Conservation (phyloP, 1,140 invertebrate genomes). For the Anthonomus grandis region DNA sequence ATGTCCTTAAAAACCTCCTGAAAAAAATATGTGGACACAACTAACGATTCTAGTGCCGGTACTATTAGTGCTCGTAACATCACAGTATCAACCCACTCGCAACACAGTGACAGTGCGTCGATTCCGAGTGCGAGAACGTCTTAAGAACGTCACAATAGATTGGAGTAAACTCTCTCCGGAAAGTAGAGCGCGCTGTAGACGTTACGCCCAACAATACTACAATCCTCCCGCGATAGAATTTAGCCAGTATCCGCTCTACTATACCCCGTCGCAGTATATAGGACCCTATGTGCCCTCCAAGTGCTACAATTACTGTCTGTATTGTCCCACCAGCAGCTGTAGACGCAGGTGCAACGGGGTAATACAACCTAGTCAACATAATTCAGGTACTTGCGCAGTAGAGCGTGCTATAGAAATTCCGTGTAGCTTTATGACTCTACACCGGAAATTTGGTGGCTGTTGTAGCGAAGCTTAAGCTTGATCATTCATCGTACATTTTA, state of each 20-base stretch:
- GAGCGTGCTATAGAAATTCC: no score
- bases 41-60: neutral
- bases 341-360: slow-evolving; percentile 28
- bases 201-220: slow-evolving; percentile 28
- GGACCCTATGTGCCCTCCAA: slow-evolving; percentile 10
- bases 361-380: no score
- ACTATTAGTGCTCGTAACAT: neutral
- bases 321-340: slow-evolving; percentile 28
- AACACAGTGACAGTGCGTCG: slow-evolving; percentile 17
- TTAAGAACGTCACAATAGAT: neutral
- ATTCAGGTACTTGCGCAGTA: neutral
- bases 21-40: slow-evolving; percentile 13
- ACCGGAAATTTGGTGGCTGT: no score
- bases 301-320: slow-evolving; percentile 22
- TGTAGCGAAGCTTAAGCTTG: neutral
- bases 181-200: slow-evolving; percentile 13
- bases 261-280: neutral
- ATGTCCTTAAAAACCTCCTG: neutral
- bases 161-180: neutral
- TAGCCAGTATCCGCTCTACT: slow-evolving; percentile 7
- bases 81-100: neutral
- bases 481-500: slow-evolving; percentile 19
- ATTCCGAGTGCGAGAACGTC: slow-evolving; percentile 12
- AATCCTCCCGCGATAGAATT: slow-evolving; percentile 7
- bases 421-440: no score